Percentiles rank a stretch among this genome's conserved stretches.
Conservation (phyloP, 2,888 invertebrate species). For the Sthenelais limicola region DNA sequence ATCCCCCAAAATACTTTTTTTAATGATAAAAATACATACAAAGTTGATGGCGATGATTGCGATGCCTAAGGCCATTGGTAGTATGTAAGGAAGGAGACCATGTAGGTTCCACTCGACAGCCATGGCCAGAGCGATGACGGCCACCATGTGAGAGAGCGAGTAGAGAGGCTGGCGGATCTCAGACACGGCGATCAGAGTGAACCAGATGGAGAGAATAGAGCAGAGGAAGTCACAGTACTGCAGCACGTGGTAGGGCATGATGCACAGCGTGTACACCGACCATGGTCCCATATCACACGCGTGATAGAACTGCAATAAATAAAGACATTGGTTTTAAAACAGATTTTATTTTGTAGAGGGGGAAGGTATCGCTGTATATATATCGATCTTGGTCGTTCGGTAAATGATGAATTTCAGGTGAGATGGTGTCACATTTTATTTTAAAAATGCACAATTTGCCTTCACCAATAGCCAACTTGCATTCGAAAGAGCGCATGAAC, state of each 20-base stretch:
- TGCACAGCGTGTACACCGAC: conserved; percentile 84
- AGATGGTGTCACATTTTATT: background rate
- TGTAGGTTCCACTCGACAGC: conserved; percentile 87
- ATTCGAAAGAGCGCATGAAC: too few relatives aligned
- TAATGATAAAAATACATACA: too few relatives aligned
- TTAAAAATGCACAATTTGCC: background rate
- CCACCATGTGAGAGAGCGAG: conserved; percentile 79
- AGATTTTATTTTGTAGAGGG: too few relatives aligned
- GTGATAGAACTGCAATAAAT: conserved; percentile 81
- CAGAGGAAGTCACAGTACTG: conserved; percentile 93
- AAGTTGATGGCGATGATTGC: conserved; percentile 81
- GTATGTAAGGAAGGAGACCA: conserved; percentile 83
- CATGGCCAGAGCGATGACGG: conserved; percentile 85
- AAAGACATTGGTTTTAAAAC: conserved; percentile 1
- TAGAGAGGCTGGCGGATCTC: conserved; percentile 75
- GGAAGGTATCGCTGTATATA: too few relatives aligned
- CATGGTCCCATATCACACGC: conserved; percentile 82
- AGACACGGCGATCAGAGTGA: conserved; percentile 89
- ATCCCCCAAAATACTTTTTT: too few relatives aligned
- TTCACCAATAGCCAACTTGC: background rate
- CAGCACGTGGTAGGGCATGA: conserved; percentile 82
- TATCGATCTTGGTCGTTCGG: too few relatives aligned
- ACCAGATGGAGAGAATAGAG: conserved; percentile 89
- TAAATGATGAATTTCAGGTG: background rate
- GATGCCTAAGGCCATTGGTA: conserved; percentile 82